Percentiles rank a stretch among this genome's conserved stretches.
These are phyloP conservation scores for Tenodera sinensis DNA, from an alignment of 2,888 invertebrate species.

Conservation along the genomic window DNA sequence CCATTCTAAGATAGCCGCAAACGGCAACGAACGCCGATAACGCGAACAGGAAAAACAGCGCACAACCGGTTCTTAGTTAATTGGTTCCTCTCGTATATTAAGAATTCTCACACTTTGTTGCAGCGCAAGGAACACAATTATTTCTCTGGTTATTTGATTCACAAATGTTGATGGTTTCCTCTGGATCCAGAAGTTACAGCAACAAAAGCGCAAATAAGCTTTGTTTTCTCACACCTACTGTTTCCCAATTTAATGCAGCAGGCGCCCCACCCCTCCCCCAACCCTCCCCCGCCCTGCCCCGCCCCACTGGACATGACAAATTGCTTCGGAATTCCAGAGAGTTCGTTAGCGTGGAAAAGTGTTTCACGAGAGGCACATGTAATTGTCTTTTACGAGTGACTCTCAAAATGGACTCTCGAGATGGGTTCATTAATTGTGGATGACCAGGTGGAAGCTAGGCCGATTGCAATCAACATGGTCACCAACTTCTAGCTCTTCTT, in stretches of 20 bases:
- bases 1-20: fast-evolving
- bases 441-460: neutral
- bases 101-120: too few species aligned
- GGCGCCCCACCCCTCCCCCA: too few species aligned
- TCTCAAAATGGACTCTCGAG: neutral
- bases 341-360: neutral
- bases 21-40: too few species aligned
- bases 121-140: too few species aligned
- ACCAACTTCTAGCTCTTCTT: too few species aligned
- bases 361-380: neutral
- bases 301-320: neutral
- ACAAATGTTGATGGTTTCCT: neutral
- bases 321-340: neutral
- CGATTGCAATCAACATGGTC: too few species aligned
- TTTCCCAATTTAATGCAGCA: neutral
- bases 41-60: too few species aligned
- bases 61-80: too few species aligned
- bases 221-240: neutral
- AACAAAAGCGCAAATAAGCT: neutral
- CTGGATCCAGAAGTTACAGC: neutral
- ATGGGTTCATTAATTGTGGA: neutral
- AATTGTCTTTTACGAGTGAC: neutral
- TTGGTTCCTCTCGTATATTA: too few species aligned
- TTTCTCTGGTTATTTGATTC: too few species aligned
- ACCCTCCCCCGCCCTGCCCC: too few species aligned